Evolutionary conservation across 2,888 invertebrate genomes (phyloP).

Genomic region (Melipona bicolor): DNA sequence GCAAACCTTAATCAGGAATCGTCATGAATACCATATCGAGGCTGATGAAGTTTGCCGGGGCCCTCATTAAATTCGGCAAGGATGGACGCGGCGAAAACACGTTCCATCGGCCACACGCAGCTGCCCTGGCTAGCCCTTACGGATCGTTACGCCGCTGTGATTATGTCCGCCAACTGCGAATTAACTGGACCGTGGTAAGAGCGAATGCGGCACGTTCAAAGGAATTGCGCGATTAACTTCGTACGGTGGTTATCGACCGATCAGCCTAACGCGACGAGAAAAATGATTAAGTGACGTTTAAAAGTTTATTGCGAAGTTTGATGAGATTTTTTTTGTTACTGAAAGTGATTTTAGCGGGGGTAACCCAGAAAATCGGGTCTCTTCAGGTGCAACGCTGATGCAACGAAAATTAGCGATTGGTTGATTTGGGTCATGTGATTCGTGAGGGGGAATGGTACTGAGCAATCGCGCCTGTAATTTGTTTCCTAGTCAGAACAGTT

Average conservation of each 20-base stretch:
- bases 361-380: no score
- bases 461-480: no score
- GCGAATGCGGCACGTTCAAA: slow-evolving; percentile 21
- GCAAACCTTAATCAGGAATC: slow-evolving; percentile 54
- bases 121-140: slow-evolving; percentile 6
- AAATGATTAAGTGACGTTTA: not conserved
- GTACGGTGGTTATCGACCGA: not conserved
- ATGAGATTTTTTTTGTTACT: no score
- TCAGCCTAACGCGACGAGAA: no score
- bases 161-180: slow-evolving; percentile 44
- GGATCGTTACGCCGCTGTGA: slow-evolving; percentile 56
- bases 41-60: slow-evolving; percentile 48
- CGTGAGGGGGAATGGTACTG: no score
- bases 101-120: slow-evolving; percentile 43
- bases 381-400: no score
- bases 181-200: slow-evolving; percentile 8
- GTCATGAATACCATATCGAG: slow-evolving; percentile 50
- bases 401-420: no score
- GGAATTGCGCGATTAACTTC: slow-evolving; percentile 32
- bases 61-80: slow-evolving; percentile 45
- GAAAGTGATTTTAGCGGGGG: no score
- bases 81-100: slow-evolving; percentile 37
- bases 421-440: no score
- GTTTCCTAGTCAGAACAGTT: no score
- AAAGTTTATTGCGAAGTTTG: not conserved